phyloP scores from a whole-genome alignment of 2,888 invertebrate species.

The Saturnia pavonia region DNA sequence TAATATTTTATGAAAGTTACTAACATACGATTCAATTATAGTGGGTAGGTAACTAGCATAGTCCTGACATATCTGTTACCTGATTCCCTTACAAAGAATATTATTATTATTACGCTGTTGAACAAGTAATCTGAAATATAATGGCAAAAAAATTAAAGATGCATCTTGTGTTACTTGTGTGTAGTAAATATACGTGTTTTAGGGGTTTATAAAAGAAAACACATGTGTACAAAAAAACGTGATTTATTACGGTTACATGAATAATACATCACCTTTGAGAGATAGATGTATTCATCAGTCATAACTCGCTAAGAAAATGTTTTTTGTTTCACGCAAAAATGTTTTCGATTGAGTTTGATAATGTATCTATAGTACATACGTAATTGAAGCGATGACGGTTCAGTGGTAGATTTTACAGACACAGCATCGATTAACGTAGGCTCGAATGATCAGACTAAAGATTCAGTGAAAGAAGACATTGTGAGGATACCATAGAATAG shows the following conservation, averaged over 20 bases:
- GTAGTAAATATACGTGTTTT: not conserved
- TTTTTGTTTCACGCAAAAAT: slow-evolving; percentile 40
- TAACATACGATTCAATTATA: not conserved
- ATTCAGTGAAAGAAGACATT: not conserved
- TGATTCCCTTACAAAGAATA: not conserved
- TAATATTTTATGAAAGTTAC: not conserved
- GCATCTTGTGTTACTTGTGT: not conserved
- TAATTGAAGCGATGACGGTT: not conserved
- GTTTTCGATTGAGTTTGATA: not conserved
- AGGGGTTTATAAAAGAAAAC: slow-evolving; percentile 51
- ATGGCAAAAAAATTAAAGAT: not conserved
- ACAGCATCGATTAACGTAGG: not conserved
- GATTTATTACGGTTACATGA: slow-evolving; percentile 63
- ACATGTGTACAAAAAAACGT: slow-evolving; percentile 48
- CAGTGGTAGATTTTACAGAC: not conserved
- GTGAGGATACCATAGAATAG: not conserved
- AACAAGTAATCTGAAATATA: not conserved
- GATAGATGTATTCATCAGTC: slow-evolving; percentile 51
- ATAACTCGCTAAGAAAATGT: slow-evolving; percentile 35
- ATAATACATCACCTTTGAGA: slow-evolving; percentile 60
- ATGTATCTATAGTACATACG: not conserved
- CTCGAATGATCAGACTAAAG: not conserved
- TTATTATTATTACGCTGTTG: not conserved
- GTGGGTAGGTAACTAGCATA: not conserved
- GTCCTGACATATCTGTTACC: not conserved